A percentile compares a stretch with the other conserved stretches of the same genome.
These are phyloP conservation scores for Balanococcus diminutus DNA, from an alignment of 2,888 invertebrate species.

Conservation along the genomic window DNA sequence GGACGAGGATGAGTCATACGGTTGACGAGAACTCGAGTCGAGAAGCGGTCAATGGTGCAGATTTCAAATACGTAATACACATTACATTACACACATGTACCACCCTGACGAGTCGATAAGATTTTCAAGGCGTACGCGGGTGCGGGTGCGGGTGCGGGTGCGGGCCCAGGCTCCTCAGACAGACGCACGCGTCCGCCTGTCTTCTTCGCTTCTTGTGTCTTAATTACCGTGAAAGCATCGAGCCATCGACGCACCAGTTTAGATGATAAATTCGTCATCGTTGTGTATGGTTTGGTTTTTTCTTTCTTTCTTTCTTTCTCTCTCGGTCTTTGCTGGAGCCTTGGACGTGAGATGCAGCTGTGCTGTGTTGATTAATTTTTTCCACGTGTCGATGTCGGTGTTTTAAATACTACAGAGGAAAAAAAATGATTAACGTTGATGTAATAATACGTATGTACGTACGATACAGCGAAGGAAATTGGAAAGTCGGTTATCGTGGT, in stretches of 20 bases:
- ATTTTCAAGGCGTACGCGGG: not conserved
- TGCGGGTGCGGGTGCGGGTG: no score
- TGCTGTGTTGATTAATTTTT: not conserved
- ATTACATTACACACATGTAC: not conserved
- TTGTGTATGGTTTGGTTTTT: not conserved
- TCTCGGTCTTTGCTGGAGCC: not conserved
- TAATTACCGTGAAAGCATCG: constrained; percentile 40
- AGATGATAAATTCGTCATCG: constrained; percentile 27
- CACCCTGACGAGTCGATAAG: not conserved
- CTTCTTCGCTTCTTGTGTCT: not conserved
- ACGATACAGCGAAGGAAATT: not conserved
- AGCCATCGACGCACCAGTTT: not conserved
- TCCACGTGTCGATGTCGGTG: not conserved
- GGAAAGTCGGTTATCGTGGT: constrained; percentile 4
- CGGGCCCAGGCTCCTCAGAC: no score
- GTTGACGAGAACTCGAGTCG: no score
- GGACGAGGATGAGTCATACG: not conserved
- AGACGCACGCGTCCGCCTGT: not conserved
- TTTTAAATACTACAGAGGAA: not conserved
- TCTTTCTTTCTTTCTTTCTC: not conserved
- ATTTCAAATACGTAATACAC: not conserved
- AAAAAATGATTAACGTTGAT: not conserved
- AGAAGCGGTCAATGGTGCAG: not conserved
- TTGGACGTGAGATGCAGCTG: not conserved
- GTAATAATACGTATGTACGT: not conserved